Evolutionary conservation across 2,888 invertebrate genomes (phyloP), one percentile per base, ranked within the genome.

Genomic region (Theodoxus fluviatilis): DNA sequence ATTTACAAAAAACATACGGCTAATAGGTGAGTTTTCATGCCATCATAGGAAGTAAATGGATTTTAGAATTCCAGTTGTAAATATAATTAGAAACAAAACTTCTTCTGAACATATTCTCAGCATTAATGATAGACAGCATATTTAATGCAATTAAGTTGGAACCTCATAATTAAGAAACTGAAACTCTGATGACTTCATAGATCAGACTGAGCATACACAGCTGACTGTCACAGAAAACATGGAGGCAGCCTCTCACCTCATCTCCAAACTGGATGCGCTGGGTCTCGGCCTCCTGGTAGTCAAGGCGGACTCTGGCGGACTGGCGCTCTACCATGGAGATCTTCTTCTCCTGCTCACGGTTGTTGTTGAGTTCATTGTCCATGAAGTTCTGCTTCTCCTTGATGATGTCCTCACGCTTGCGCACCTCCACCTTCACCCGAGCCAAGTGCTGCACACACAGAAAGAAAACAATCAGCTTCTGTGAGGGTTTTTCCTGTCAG

Each of bases 351-450:
- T 83, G 79, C 70, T 86, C 86, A 47, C 72, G 71, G 73, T 87
- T 87, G 73, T 85, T 85, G 37, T 85, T 84, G 18, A 79, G 76
- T 74, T 87, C 86, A 73, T 81, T 83, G 22, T 86, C 84, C 22
- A 83, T 75, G 72, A 86, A 86, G 74, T 85, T 82, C 70, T 83
- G 81, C 74, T 85, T 86, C 74, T 86, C 85, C 64, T 83, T 81
- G 69, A 86, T 83, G 9, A 76, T 77, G 52, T 85, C 85, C 69
- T 86, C 84, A 37, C 81, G 74, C 61, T 80, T 78, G 31, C 83
- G 76, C 37, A 85, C 83, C 67, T 85, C 85, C n/a, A 79, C 75
- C 72, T 85, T 87, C 18, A 84, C 82, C 65, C 76, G 73, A 0
- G 84, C 84, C 61, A 87, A 75, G 83, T 86, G 81, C 86, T 87